Base-by-base conservation (phyloP, 2,888 invertebrate species). In the Andrena marginata region DNA sequence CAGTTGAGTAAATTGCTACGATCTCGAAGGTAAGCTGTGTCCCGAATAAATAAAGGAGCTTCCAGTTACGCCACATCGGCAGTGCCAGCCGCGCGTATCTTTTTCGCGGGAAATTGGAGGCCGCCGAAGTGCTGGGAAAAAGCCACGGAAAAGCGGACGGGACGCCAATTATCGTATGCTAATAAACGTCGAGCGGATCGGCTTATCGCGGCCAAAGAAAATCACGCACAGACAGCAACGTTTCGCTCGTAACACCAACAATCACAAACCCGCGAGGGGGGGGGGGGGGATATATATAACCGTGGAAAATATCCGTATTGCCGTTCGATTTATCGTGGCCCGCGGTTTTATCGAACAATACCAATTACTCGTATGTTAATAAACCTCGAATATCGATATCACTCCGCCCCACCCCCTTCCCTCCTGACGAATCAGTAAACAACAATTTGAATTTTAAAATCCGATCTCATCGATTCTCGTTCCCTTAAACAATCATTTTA, bases 121-220 rank as follows among this genome's bases (percentile, higher is more conserved):
- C 63, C 26, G 10, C 20, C 10, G 73, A 62, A 54, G 71, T 76
- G 62, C 67, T 59, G 51, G 67, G 74, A 71, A 62, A 56, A 65
- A 42, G 42, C 16, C 60, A 23, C 33, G 64, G 7, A 60, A 77
- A 72, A 23, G 31, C 51, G 67, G 62, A 63, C 62, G 16, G 42
- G 23, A 63, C 48, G 75, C 71, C 75, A 74, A 85, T 83, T 80
- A 85, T 80, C 80, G 77, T 80, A 80, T 77, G 85, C 77, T 84
- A 84, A 83, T 84, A 77, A 77, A 76, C 73, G 77, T 51, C 63
- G n/a, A 48, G 31, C 48, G 20, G 76, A 74, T 79, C 76, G 73
- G 79, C 76, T 82, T 79, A 79, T 73, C 68, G 56, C 8, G 6
- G 26, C 31, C 51, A 54, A 83, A 73, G 83, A 77, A 82, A 84